These are phyloP conservation scores for Drosophila dunni DNA, from an alignment of 1,140 invertebrate species.

Conservation along the genomic window DNA sequence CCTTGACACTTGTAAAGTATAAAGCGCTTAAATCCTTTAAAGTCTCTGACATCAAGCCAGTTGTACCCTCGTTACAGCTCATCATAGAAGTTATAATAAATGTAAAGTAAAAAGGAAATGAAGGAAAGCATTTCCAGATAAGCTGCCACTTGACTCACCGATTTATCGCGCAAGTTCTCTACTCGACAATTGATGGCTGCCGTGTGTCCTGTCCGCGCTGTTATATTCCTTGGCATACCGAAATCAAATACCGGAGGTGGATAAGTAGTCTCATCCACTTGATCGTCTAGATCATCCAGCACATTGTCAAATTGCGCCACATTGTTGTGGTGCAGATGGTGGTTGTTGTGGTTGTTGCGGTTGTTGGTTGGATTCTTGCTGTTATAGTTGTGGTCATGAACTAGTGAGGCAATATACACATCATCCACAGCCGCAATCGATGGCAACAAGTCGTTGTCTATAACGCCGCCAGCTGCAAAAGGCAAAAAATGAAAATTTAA, in stretches of 20 bases:
- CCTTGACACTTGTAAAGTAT: too few species aligned
- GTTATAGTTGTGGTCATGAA: conserved; percentile 56
- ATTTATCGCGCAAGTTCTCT: conserved; percentile 93
- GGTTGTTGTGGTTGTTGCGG: conserved; percentile 7
- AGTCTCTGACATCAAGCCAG: too few species aligned
- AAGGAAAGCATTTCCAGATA: conserved; percentile 46
- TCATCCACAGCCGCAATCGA: conserved; percentile 64
- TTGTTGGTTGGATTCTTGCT: conserved; percentile 18
- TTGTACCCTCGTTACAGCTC: too few species aligned
- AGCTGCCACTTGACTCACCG: conserved; percentile 87
- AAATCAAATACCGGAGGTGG: conserved; percentile 90
- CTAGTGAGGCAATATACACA: conserved; percentile 71
- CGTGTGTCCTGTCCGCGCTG: conserved; percentile 92
- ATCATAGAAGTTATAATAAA: not conserved
- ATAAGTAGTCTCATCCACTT: conserved; percentile 62
- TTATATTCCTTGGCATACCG: conserved; percentile 91
- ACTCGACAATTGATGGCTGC: conserved; percentile 93
- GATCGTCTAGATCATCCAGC: conserved; percentile 57
- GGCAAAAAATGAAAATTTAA: not conserved
- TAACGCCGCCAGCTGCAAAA: conserved; percentile 49
- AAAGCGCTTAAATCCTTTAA: too few species aligned
- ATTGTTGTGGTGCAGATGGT: conserved; percentile 48
- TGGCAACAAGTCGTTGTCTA: conserved; percentile 66
- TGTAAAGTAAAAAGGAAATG: conserved; percentile 1
- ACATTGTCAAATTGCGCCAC: conserved; percentile 60